Evolutionary conservation across 2,888 invertebrate species (phyloP).

Genomic region (Julus scandinavius): DNA sequence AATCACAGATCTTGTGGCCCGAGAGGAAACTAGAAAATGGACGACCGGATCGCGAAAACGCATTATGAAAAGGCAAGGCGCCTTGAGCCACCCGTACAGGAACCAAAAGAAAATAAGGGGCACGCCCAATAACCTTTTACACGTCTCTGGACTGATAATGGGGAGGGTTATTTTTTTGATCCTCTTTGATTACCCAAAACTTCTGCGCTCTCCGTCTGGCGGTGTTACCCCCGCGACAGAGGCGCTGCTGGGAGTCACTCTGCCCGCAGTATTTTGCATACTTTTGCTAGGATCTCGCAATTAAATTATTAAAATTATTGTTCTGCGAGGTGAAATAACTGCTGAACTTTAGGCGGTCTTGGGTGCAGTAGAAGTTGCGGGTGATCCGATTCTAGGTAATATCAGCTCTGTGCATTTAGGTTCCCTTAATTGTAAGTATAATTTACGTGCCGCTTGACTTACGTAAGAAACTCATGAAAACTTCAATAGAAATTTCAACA

Average conservation of each 20-base stretch:
- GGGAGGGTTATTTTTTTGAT: background rate
- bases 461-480: too few species aligned
- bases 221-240: too few species aligned
- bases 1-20: background rate
- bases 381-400: background rate
- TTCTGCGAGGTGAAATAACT: background rate
- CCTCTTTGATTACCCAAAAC: constrained; percentile 35
- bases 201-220: constrained; percentile 16
- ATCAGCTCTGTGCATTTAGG: background rate
- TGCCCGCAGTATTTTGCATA: background rate
- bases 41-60: background rate
- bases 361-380: background rate
- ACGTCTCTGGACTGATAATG: constrained; percentile 7
- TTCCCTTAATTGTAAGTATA: too few species aligned
- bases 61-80: background rate
- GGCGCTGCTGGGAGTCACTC: background rate
- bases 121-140: constrained; percentile 38
- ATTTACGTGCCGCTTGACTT: too few species aligned
- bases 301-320: constrained; percentile 20
- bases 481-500: too few species aligned
- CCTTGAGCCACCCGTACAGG: constrained; percentile 3
- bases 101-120: constrained; percentile 9
- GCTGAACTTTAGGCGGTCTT: background rate
- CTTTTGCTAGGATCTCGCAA: constrained; percentile 8
- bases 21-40: background rate